Evolutionary conservation across 2,888 invertebrate genomes (phyloP).

Genomic region (Caenorhabditis sulstoni): DNA sequence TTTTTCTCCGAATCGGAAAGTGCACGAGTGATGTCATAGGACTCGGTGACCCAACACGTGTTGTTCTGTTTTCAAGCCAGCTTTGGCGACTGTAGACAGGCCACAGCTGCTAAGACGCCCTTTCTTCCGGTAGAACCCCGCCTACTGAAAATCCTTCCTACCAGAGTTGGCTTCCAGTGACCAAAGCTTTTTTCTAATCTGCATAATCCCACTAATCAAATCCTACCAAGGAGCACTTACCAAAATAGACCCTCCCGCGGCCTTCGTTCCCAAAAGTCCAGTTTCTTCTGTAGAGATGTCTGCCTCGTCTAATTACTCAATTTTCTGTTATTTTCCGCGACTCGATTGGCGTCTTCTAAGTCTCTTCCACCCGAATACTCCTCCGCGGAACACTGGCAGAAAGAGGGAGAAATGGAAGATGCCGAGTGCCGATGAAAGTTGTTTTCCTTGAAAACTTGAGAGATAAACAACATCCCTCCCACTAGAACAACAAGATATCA

Average conservation of each 20-base stretch:
- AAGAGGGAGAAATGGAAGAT: conserved; percentile 32
- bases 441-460: conserved; percentile 51
- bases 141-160: conserved; percentile 1
- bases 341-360: conserved; percentile 45
- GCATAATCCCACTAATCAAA: conserved; percentile 29
- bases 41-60: not conserved
- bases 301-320: conserved; percentile 46
- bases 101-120: no score
- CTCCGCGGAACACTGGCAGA: conserved; percentile 26
- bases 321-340: conserved; percentile 32
- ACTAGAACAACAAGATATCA: conserved; percentile 45
- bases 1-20: conserved; percentile 4
- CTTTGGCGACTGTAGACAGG: not conserved
- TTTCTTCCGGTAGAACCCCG: not conserved
- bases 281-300: conserved; percentile 18
- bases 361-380: conserved; percentile 34
- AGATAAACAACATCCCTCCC: conserved; percentile 36
- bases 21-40: conserved; percentile 34
- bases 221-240: conserved; percentile 21
- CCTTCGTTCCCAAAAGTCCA: not conserved
- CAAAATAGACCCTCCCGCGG: conserved; percentile 16
- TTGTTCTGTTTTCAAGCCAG: not conserved
- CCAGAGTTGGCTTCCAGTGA: conserved; percentile 12
- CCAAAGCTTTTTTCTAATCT: conserved; percentile 25
- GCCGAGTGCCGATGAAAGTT: conserved; percentile 42